phyloP scores from a whole-genome alignment of 1,140 invertebrate species.

The Stenopsyche tienmushanensis region DNA sequence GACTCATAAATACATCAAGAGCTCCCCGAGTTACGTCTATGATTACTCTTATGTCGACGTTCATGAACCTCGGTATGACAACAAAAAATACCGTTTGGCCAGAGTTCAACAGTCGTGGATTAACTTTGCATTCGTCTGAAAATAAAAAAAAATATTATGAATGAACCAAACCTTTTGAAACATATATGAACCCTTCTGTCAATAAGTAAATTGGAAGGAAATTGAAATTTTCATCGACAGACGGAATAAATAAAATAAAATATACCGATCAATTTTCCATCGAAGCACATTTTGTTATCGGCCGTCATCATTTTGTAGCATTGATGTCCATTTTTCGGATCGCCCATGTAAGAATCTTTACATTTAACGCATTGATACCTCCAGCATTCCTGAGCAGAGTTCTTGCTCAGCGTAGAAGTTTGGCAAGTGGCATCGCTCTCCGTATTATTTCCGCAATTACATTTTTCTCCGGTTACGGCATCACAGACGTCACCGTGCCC shows the following conservation, averaged over 20 bases:
- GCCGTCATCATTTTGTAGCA: slow-evolving; percentile 94
- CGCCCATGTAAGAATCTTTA: slow-evolving; percentile 87
- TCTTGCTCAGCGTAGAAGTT: slow-evolving; percentile 65
- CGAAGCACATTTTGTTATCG: slow-evolving; percentile 91
- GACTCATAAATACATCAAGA: slow-evolving; percentile 83
- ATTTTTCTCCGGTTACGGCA: slow-evolving; percentile 87
- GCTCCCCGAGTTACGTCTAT: slow-evolving; percentile 90
- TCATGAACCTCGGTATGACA: slow-evolving; percentile 93
- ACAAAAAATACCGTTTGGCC: slow-evolving; percentile 92
- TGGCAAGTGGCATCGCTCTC: slow-evolving; percentile 82
- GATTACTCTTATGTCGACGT: slow-evolving; percentile 92
- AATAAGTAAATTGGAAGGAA: too few relatives aligned
- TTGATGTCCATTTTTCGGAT: slow-evolving; percentile 90
- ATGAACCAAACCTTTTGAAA: not conserved
- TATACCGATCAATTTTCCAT: slow-evolving; percentile 82
- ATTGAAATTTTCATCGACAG: too few relatives aligned
- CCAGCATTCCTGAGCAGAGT: slow-evolving; percentile 78
- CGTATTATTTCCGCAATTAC: slow-evolving; percentile 94
- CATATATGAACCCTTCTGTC: not conserved
- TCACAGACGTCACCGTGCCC: slow-evolving; percentile 92
- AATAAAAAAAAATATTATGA: slow-evolving; percentile 41
- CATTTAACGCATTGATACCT: slow-evolving; percentile 90
- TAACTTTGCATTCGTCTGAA: slow-evolving; percentile 82
- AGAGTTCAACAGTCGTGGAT: slow-evolving; percentile 74
- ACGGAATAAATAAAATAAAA: slow-evolving; percentile 32